Percentiles rank a stretch among this genome's conserved stretches.
Evolutionary conservation across 2,888 invertebrate species (phyloP).

Genomic region (Eretmocerus hayati): DNA sequence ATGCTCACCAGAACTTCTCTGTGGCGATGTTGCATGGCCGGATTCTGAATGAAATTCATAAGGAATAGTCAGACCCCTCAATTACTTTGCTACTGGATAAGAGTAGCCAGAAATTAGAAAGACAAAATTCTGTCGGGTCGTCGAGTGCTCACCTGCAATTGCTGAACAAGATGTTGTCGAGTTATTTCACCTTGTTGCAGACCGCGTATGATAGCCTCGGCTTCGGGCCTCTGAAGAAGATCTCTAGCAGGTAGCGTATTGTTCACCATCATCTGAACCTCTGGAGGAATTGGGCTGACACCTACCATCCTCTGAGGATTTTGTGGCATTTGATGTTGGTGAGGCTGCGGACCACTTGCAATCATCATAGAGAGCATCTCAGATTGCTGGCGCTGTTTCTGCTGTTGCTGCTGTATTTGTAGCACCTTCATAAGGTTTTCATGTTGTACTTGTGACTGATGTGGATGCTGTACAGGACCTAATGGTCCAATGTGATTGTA

Average conservation of each 20-base stretch:
- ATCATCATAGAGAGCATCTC: conserved; percentile 55
- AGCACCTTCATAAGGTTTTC: conserved; percentile 49
- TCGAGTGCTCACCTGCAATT: conserved; percentile 50
- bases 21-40: conserved; percentile 66
- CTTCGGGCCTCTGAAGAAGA: conserved; percentile 65
- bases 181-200: conserved; percentile 73
- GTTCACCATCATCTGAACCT: conserved; percentile 48
- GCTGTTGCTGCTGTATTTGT: conserved; percentile 48
- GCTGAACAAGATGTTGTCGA: conserved; percentile 67
- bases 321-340: not conserved
- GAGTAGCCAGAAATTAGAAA: too few relatives aligned
- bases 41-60: conserved; percentile 50
- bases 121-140: too few relatives aligned
- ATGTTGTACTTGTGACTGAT: conserved; percentile 44
- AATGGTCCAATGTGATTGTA: conserved; percentile 42
- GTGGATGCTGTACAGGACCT: conserved; percentile 42
- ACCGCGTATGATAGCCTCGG: conserved; percentile 70
- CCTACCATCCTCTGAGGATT: conserved; percentile 51
- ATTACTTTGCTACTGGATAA: too few relatives aligned
- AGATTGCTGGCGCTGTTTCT: conserved; percentile 40
- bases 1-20: conserved; percentile 65
- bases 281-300: conserved; percentile 46
- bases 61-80: not conserved
- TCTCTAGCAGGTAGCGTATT: conserved; percentile 54
- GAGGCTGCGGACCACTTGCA: conserved; percentile 40